These are phyloP conservation scores for Cyprinella venusta DNA, from an alignment of 2,797 vertebrate genomes.

Conservation along the genomic window DNA sequence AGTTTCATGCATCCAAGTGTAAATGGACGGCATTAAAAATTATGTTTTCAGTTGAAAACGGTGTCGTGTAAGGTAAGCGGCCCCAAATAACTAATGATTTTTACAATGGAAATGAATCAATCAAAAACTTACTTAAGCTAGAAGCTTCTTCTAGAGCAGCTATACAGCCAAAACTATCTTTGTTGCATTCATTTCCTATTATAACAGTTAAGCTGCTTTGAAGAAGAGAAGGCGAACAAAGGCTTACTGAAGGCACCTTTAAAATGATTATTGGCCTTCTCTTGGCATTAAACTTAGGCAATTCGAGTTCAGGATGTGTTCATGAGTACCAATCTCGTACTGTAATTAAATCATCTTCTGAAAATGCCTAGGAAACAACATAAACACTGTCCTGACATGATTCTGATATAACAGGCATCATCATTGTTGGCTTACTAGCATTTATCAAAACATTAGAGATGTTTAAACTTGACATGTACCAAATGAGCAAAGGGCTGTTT, in stretches of 20 bases:
- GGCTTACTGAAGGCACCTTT: neutral
- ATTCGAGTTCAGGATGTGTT: neutral
- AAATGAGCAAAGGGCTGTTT: neutral
- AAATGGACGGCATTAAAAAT: too few relatives aligned
- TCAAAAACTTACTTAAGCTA: too few relatives aligned
- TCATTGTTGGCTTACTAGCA: neutral
- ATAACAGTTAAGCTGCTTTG: too few relatives aligned
- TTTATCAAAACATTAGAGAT: neutral
- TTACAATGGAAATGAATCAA: too few relatives aligned
- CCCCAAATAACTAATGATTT: too few relatives aligned
- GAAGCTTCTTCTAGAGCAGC: too few relatives aligned
- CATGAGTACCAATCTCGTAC: neutral
- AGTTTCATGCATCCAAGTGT: neutral
- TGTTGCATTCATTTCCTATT: too few relatives aligned
- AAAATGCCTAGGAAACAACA: slow-evolving; percentile 1
- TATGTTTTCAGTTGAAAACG: too few relatives aligned
- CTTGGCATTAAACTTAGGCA: neutral
- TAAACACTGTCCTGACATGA: neutral
- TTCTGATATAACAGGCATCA: neutral
- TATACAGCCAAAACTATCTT: too few relatives aligned
- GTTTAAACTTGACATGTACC: neutral
- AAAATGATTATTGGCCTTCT: neutral
- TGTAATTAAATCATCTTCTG: neutral
- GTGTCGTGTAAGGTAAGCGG: too few relatives aligned
- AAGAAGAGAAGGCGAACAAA: neutral